These are phyloP conservation scores for Drosophila anomelani DNA, from an alignment of 2,888 invertebrate species.

Conservation along the genomic window DNA sequence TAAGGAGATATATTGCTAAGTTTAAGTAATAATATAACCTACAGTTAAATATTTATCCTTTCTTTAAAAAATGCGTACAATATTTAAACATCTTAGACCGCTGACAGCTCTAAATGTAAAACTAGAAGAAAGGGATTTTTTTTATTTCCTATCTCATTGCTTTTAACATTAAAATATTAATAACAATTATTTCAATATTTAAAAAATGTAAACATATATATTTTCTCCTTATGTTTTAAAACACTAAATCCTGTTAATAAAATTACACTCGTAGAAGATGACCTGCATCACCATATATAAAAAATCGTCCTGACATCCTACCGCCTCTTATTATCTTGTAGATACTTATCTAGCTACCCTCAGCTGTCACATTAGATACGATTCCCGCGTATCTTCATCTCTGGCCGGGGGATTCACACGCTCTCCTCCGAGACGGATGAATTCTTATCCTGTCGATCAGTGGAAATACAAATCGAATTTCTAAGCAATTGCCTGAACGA, in stretches of 20 bases:
- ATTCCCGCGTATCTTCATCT: slow-evolving; percentile 36
- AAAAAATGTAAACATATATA: not conserved
- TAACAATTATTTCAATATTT: not conserved
- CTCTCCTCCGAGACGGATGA: slow-evolving; percentile 44
- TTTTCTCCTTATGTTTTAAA: not conserved
- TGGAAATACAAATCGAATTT: slow-evolving; percentile 49
- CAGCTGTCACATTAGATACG: slow-evolving; percentile 48
- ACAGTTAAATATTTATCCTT: not conserved
- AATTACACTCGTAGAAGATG: not conserved
- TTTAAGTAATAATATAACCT: not conserved
- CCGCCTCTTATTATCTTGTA: slow-evolving; percentile 33
- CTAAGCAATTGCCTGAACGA: slow-evolving; percentile 50
- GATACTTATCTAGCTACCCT: slow-evolving; percentile 32
- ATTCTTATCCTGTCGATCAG: slow-evolving; percentile 48
- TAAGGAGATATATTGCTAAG: no score
- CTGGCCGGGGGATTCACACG: slow-evolving; percentile 63
- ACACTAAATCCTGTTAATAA: not conserved
- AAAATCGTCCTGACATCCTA: slow-evolving; percentile 2
- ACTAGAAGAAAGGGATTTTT: not conserved
- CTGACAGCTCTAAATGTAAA: not conserved
- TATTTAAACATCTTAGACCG: not conserved
- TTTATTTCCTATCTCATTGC: not conserved
- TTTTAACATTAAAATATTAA: not conserved
- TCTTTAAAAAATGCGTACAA: no score
- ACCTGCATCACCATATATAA: not conserved